A percentile compares a stretch with the other conserved stretches of the same genome.
Evolutionary conservation across 2,113 vertebrate species (phyloP).

Genomic region (Actinemys pallida): DNA sequence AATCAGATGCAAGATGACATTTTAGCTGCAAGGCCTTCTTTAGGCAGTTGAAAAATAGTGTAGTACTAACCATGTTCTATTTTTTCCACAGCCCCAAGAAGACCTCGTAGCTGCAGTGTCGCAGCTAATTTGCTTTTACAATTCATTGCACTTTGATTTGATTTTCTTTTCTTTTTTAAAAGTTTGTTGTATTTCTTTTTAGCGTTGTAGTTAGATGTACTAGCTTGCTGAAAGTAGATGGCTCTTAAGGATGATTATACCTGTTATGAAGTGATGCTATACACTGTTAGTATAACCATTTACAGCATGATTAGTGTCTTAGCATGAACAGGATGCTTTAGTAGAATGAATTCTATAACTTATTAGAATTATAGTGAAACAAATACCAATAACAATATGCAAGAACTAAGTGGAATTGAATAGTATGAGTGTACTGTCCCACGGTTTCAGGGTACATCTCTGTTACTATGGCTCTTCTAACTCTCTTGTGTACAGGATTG

Average conservation of each 20-base stretch:
- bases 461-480: constrained; percentile 60
- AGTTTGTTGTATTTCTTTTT: constrained; percentile 14
- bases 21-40: constrained; percentile 62
- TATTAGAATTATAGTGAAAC: constrained; percentile 52
- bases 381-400: constrained; percentile 59
- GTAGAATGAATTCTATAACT: constrained; percentile 44
- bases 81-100: constrained; percentile 64
- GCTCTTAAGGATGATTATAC: not conserved
- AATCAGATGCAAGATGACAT: constrained; percentile 62
- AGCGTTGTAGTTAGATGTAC: not conserved
- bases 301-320: constrained; percentile 28
- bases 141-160: constrained; percentile 55
- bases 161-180: constrained; percentile 14
- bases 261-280: constrained; percentile 43
- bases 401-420: constrained; percentile 68
- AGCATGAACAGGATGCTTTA: constrained; percentile 46
- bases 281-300: constrained; percentile 26
- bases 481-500: constrained; percentile 53
- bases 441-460: constrained; percentile 61
- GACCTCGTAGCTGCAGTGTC: constrained; percentile 60
- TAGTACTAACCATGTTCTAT: constrained; percentile 67
- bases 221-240: not conserved
- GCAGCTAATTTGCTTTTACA: constrained; percentile 64
- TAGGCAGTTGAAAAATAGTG: constrained; percentile 64
- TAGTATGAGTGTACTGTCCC: constrained; percentile 66